Conservation (phyloP, 2,888 invertebrate species). For the Tetragonula carbonaria region DNA sequence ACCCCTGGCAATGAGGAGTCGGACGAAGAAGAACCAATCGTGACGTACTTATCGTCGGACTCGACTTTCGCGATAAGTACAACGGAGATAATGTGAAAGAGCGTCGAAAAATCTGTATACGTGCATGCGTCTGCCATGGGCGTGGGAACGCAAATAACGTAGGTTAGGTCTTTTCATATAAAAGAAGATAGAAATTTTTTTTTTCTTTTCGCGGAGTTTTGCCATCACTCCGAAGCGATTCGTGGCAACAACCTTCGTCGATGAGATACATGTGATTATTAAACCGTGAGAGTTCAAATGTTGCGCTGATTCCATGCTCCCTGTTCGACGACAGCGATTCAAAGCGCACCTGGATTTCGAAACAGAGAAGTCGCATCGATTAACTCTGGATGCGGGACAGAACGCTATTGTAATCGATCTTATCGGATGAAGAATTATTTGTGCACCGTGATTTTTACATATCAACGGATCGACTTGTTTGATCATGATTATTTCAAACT, state of each 20-base stretch:
- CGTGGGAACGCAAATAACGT: slow-evolving; percentile 72
- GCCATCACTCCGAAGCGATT: slow-evolving; percentile 43
- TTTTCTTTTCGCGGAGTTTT: slow-evolving; percentile 15
- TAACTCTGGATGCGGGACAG: slow-evolving; percentile 41
- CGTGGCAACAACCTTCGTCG: slow-evolving; percentile 38
- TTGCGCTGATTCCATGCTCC: slow-evolving; percentile 35
- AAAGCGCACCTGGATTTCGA: slow-evolving; percentile 41
- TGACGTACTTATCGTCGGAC: slow-evolving; percentile 52
- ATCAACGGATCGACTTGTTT: slow-evolving; percentile 11
- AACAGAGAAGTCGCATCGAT: slow-evolving; percentile 56
- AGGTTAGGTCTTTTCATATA: slow-evolving; percentile 52
- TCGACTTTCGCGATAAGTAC: slow-evolving; percentile 68
- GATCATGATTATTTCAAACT: background rate
- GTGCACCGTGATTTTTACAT: slow-evolving; percentile 36
- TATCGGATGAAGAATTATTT: slow-evolving; percentile 42
- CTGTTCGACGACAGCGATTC: slow-evolving; percentile 14
- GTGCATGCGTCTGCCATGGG: slow-evolving; percentile 50
- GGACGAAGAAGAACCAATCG: slow-evolving; percentile 55
- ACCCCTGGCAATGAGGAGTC: slow-evolving; percentile 42
- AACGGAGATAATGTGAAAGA: slow-evolving; percentile 60
- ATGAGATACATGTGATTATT: slow-evolving; percentile 19
- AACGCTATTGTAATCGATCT: slow-evolving; percentile 37
- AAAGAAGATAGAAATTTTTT: slow-evolving; percentile 64
- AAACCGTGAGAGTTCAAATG: slow-evolving; percentile 49
- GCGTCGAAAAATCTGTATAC: slow-evolving; percentile 65